phyloP scores from a whole-genome alignment of 1,140 invertebrate genomes.

The Luehdorfia chinensis region DNA sequence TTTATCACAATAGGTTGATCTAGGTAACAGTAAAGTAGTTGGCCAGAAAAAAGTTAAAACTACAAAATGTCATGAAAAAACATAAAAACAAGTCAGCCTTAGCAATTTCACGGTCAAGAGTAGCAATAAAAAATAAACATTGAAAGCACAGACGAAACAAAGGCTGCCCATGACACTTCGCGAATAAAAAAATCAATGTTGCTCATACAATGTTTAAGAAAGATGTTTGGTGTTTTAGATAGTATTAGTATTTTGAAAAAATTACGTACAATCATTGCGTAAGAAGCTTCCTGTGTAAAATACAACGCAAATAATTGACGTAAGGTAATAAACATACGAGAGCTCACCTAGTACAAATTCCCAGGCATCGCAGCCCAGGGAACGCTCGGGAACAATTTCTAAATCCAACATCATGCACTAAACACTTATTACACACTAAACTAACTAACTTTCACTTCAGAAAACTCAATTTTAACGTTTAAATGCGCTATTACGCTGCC shows the following conservation, averaged over 20 bases:
- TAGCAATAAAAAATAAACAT: constrained; percentile 70
- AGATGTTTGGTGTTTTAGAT: constrained; percentile 11
- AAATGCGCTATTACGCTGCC: constrained; percentile 66
- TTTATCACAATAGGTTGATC: no score
- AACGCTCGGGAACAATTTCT: constrained; percentile 96
- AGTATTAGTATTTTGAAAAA: constrained; percentile 20
- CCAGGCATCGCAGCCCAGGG: constrained; percentile 97
- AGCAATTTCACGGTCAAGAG: constrained; percentile 69
- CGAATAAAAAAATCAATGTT: constrained; percentile 61
- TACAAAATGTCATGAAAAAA: constrained; percentile 41
- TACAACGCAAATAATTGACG: constrained; percentile 75
- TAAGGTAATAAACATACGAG: constrained; percentile 65
- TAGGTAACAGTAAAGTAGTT: background rate
- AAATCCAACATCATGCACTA: constrained; percentile 91
- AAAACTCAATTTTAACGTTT: constrained; percentile 56
- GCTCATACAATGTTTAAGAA: constrained; percentile 5
- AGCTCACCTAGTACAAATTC: constrained; percentile 96
- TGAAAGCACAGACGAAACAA: constrained; percentile 49
- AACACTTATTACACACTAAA: constrained; percentile 62
- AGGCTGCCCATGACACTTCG: constrained; percentile 45
- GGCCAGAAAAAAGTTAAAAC: constrained; percentile 6
- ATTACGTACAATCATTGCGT: constrained; percentile 61
- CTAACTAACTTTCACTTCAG: constrained; percentile 70
- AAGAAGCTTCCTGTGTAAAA: constrained; percentile 57
- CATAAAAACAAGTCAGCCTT: constrained; percentile 51